phyloP scores from a whole-genome alignment of 2,113 vertebrate genomes.

The Zingel zingel region DNA sequence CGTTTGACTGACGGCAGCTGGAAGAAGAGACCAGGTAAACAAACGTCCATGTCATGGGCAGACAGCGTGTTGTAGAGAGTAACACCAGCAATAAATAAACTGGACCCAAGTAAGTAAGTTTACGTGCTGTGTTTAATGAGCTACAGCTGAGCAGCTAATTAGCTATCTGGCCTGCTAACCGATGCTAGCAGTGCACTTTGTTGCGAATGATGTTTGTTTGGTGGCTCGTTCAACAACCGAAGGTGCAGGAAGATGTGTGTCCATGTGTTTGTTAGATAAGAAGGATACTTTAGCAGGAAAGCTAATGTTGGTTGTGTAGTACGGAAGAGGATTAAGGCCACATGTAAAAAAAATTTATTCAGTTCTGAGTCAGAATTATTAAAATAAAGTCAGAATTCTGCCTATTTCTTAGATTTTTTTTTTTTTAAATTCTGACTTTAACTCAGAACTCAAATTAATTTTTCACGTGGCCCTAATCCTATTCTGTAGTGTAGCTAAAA shows the following conservation, averaged over 20 bases:
- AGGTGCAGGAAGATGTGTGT: background rate
- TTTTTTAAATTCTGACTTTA: too few species aligned
- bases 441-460: too few species aligned
- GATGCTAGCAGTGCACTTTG: background rate
- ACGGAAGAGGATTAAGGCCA: too few species aligned
- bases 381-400: too few species aligned
- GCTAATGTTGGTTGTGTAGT: background rate
- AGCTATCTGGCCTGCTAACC: background rate
- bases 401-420: too few species aligned
- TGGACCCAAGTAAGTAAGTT: background rate
- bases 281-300: background rate
- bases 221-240: background rate
- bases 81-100: background rate
- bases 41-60: background rate
- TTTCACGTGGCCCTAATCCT: too few species aligned
- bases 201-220: background rate
- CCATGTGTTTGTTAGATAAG: background rate
- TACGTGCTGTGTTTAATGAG: background rate
- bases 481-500: too few species aligned
- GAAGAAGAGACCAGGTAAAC: too few species aligned
- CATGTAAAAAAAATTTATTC: too few species aligned
- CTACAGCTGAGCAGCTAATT: background rate
- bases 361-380: too few species aligned
- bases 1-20: background rate
- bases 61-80: background rate